Conservation (phyloP, 2,797 vertebrate species). For the Coranthus polyacanthus region DNA sequence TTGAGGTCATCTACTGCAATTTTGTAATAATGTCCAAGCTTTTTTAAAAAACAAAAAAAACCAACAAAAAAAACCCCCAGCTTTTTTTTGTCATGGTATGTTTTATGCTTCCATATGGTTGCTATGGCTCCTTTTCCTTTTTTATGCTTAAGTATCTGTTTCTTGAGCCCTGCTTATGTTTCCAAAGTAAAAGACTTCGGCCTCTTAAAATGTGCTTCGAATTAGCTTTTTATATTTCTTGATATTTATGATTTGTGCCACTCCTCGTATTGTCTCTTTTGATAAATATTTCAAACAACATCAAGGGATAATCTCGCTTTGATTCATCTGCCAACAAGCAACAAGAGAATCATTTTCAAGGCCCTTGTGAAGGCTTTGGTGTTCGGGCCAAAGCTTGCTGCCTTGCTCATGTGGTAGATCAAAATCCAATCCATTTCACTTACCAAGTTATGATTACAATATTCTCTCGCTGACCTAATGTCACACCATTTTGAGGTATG, state of each 20-base stretch:
- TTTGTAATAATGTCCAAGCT: conserved; percentile 69
- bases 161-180: conserved; percentile 57
- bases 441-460: conserved; percentile 67
- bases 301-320: conserved; percentile 84
- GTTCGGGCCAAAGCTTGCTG: conserved; percentile 78
- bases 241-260: conserved; percentile 89
- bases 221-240: conserved; percentile 85
- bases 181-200: conserved; percentile 68
- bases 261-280: conserved; percentile 87
- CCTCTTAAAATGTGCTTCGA: conserved; percentile 81
- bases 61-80: conserved; percentile 11
- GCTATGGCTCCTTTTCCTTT: conserved; percentile 50
- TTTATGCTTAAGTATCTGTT: conserved; percentile 63
- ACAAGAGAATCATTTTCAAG: conserved; percentile 82
- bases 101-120: conserved; percentile 78
- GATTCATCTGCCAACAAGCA: conserved; percentile 84
- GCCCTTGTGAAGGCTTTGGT: conserved; percentile 80
- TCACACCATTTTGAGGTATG: conserved; percentile 55
- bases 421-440: conserved; percentile 67
- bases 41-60: conserved; percentile 56
- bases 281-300: conserved; percentile 88
- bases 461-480: conserved; percentile 56
- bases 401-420: conserved; percentile 75
- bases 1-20: conserved; percentile 74
- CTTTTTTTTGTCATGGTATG: conserved; percentile 57